phyloP scores from a whole-genome alignment of 2,113 vertebrate genomes.

The Oxygymnocypris stewartii region DNA sequence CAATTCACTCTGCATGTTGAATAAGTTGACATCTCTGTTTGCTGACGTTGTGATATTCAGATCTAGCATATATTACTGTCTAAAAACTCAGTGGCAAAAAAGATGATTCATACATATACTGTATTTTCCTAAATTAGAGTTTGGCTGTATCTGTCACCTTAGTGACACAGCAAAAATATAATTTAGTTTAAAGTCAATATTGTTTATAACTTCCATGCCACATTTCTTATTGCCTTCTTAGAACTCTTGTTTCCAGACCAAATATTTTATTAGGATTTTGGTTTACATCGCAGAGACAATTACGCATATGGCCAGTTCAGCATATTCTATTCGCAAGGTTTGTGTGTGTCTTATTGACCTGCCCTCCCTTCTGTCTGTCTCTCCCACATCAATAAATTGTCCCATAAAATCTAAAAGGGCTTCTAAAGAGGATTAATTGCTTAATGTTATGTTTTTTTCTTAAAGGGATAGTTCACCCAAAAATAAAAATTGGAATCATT shows the following conservation, averaged over 20 bases:
- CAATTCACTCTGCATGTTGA: background rate
- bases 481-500: no score
- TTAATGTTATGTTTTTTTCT: background rate
- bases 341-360: background rate
- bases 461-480: background rate
- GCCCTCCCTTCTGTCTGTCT: background rate
- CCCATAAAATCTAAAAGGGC: slow-evolving; percentile 14
- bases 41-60: slow-evolving; percentile 2
- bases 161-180: slow-evolving; percentile 1
- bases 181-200: background rate
- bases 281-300: background rate
- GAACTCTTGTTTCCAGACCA: background rate
- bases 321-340: background rate
- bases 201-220: background rate
- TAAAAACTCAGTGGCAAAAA: background rate
- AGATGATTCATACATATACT: slow-evolving; percentile 1
- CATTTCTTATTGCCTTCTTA: background rate
- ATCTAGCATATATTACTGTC: background rate
- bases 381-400: background rate
- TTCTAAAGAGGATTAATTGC: slow-evolving; percentile 6
- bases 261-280: slow-evolving; percentile 6
- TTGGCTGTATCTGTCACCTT: background rate
- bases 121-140: background rate
- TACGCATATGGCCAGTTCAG: background rate
- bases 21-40: background rate